Conservation (phyloP, 2,888 invertebrate genomes). For the Drosophila aldrichi region DNA sequence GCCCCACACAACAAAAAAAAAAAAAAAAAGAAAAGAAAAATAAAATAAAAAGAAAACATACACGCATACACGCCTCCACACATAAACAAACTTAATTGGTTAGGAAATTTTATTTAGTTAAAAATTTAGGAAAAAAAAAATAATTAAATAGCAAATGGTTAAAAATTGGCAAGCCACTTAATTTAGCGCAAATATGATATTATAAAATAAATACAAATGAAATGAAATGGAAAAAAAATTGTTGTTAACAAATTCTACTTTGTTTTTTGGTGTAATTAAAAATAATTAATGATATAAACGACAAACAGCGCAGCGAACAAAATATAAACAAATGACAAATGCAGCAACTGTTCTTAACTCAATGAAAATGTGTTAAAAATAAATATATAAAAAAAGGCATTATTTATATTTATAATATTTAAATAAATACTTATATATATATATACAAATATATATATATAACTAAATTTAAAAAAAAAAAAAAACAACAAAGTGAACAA, state of each 20-base stretch:
- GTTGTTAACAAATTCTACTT: slow-evolving; percentile 64
- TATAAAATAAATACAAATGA: slow-evolving; percentile 34
- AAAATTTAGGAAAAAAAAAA: slow-evolving; percentile 65
- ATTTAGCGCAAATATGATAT: slow-evolving; percentile 74
- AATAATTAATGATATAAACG: slow-evolving; percentile 72
- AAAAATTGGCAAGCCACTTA: slow-evolving; percentile 66
- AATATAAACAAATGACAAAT: slow-evolving; percentile 54
- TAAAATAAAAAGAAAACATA: slow-evolving; percentile 15
- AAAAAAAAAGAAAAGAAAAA: slow-evolving; percentile 22
- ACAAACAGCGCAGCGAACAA: slow-evolving; percentile 83
- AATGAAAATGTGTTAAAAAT: slow-evolving; percentile 54
- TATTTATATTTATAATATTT: slow-evolving; percentile 65
- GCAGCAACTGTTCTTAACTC: slow-evolving; percentile 63
- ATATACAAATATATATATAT: slow-evolving; percentile 18
- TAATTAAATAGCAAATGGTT: slow-evolving; percentile 46
- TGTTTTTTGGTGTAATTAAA: slow-evolving; percentile 66
- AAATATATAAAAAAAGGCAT: slow-evolving; percentile 43
- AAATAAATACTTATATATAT: slow-evolving; percentile 58
- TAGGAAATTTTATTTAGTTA: slow-evolving; percentile 75
- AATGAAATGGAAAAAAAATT: slow-evolving; percentile 35
- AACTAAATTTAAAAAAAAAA: neutral
- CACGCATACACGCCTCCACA: slow-evolving; percentile 18
- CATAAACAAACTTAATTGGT: slow-evolving; percentile 60
- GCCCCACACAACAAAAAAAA: slow-evolving; percentile 43
- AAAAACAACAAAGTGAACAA: slow-evolving; percentile 37